Evolutionary conservation across 2,888 invertebrate genomes (phyloP), one percentile per base, ranked within the genome.

Genomic region (Notodonta ziczac): DNA sequence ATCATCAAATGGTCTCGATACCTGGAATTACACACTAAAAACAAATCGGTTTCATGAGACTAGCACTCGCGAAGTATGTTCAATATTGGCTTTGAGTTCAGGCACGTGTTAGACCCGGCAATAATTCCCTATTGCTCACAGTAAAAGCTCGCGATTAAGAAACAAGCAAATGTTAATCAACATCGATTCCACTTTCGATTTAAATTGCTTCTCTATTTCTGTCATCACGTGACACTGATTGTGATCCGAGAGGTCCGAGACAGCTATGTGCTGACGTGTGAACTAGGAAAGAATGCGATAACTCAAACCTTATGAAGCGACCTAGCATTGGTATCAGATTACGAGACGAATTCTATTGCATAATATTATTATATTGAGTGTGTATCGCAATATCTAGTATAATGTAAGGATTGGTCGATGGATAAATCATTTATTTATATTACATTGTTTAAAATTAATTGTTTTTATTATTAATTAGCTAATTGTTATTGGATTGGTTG

Each of bases 211-310:
- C 58, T 67, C 58, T 67, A 65, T 70, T 69, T 63, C 58, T 58
- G 67, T 66, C 57, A 65, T 77, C 73, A 78, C 77, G 73, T 74
- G 72, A 69, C 60, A 58, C 56, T 39, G 62, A 56, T 63, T 56
- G 65, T 67, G 70, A 62, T 59, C 60, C 51, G 62, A 64, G 68
- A 35, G 24, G 24, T 35, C 35, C 35, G 35, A 35, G 14, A 9
- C 60, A 10, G 65, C 55, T 66, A 74, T 76, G 59, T 69, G 67
- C 72, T 73, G 69, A 71, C 64, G 48, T 66, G 61, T 61, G 60
- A 70, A 66, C 60, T 83, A 76, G 74, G 75, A 82, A 87, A 81
- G 82, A 86, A 87, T 85, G 83, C 72, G 73, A 82, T 78, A 71
- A 74, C 62, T 58, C 53, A 61, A 66, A 73, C 62, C 56, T 70